Percentiles rank a stretch among this genome's conserved stretches.
Evolutionary conservation across 2,113 vertebrate genomes (phyloP).

Genomic region (Hippopotamus amphibius): DNA sequence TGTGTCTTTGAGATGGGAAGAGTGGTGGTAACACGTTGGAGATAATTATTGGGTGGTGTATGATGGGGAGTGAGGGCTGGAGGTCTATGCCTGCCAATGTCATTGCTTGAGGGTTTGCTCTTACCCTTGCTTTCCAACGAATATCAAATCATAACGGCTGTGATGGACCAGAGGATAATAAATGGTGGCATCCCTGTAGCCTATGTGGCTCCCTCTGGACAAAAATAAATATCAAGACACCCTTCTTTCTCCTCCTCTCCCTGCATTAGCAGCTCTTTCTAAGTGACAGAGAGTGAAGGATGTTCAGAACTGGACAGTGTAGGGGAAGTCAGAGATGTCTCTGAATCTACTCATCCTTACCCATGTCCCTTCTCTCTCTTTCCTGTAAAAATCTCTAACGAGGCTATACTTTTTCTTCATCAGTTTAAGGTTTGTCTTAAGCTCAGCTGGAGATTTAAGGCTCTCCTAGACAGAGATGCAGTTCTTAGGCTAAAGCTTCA

Average conservation of each 20-base stretch:
- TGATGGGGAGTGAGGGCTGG: not conserved
- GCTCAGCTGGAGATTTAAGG: not conserved
- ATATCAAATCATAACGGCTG: not conserved
- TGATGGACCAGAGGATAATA: not conserved
- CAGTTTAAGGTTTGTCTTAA: not conserved
- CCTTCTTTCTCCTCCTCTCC: not conserved
- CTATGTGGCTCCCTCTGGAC: not conserved
- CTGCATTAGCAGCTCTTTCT: not conserved
- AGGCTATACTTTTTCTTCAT: not conserved
- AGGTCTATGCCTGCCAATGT: not conserved
- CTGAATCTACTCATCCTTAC: not conserved
- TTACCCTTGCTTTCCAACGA: not conserved
- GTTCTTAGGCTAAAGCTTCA: not conserved
- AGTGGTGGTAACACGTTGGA: not conserved
- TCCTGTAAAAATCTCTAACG: not conserved
- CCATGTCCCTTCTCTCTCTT: not conserved
- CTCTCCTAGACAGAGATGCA: not conserved
- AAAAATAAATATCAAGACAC: not conserved
- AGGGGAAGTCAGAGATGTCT: not conserved
- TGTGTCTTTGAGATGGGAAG: not conserved
- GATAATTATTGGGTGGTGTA: fast-evolving
- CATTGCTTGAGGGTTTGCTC: not conserved
- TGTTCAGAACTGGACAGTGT: not conserved
- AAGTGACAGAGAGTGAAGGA: not conserved
- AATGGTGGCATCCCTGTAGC: not conserved